Conservation (phyloP, 92 coral and sea anemone species). For the Parazoanthus darwini region DNA sequence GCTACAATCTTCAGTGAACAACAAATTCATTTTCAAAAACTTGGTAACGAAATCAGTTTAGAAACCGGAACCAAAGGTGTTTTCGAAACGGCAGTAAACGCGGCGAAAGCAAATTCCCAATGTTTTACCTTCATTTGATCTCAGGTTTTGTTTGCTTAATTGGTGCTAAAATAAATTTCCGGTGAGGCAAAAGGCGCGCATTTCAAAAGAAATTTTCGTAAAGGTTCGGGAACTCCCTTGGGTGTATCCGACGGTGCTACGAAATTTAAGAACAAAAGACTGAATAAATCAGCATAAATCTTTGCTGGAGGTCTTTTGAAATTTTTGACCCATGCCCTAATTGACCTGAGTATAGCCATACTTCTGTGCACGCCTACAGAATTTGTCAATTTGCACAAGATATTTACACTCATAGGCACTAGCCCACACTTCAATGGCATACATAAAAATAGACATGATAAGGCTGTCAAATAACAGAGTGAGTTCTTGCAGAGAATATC, state of each 20-base stretch:
- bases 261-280: background rate
- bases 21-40: no score
- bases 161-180: background rate
- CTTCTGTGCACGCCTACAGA: slow-evolving; percentile 38
- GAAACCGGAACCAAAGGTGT: no score
- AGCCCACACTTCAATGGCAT: slow-evolving; percentile 52
- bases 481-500: slow-evolving; percentile 49
- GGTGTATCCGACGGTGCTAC: background rate
- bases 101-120: no score
- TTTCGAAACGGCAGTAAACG: no score
- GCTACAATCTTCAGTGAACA: no score
- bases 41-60: no score
- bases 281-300: slow-evolving; percentile 15
- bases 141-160: background rate
- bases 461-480: slow-evolving; percentile 40
- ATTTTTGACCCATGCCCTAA: no score
- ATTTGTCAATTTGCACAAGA: slow-evolving; percentile 52
- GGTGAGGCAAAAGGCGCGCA: slow-evolving; percentile 14
- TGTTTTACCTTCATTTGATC: no score
- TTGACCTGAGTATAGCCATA: slow-evolving; percentile 45
- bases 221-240: slow-evolving; percentile 18
- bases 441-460: slow-evolving; percentile 50
- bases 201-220: slow-evolving; percentile 12
- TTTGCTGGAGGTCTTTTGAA: slow-evolving; percentile 7
- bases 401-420: slow-evolving; percentile 44